phyloP scores from a whole-genome alignment of 1,140 invertebrate species.

The Trigoniulus corallinus region DNA sequence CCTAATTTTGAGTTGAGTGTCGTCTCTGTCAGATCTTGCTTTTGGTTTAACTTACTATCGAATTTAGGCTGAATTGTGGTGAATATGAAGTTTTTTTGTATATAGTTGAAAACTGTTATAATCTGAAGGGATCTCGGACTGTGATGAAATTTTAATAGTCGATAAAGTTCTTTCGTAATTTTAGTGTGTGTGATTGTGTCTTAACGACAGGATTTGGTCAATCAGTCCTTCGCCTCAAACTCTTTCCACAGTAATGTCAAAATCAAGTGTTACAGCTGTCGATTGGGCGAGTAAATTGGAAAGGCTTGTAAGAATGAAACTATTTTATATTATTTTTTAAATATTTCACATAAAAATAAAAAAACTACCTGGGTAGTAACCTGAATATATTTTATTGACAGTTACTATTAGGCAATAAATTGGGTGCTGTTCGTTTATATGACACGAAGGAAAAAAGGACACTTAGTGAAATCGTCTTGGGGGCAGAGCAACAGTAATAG shows the following conservation, averaged over 20 bases:
- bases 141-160: not conserved
- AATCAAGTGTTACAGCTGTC: conserved; percentile 37
- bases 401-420: conserved; percentile 41
- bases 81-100: too few species aligned
- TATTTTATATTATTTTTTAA: conserved; percentile 5
- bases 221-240: conserved; percentile 25
- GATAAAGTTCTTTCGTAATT: not conserved
- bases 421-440: conserved; percentile 40
- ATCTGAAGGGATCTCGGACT: too few species aligned
- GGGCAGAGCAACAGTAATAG: too few species aligned
- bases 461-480: conserved; percentile 35
- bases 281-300: conserved; percentile 48
- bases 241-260: conserved; percentile 38
- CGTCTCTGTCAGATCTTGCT: too few species aligned
- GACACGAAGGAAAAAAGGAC: conserved; percentile 45
- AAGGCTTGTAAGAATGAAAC: conserved; percentile 26
- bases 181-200: not conserved
- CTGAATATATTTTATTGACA: conserved; percentile 15
- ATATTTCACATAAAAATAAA: conserved; percentile 3
- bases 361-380: too few species aligned
- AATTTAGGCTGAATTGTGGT: too few species aligned
- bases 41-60: too few species aligned
- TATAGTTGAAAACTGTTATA: too few species aligned
- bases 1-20: too few species aligned
- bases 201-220: conserved; percentile 13